Conservation (phyloP, 2,888 invertebrate species). For the Stomorhina lunata region DNA sequence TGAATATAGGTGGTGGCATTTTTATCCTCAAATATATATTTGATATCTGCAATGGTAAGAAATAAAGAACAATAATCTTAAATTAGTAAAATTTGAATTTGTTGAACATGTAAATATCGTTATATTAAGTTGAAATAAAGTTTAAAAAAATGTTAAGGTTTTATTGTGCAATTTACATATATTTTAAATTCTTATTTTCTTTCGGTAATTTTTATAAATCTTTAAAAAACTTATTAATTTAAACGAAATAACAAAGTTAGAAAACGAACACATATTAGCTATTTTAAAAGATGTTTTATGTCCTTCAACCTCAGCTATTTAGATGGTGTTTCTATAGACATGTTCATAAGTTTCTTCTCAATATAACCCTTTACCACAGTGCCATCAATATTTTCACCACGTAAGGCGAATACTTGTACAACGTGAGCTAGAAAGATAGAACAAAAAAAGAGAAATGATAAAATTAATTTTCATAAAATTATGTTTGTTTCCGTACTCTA, state of each 20-base stretch:
- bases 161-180: not conserved
- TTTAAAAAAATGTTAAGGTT: not conserved
- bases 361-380: constrained; percentile 73
- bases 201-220: not conserved
- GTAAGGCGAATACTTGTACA: constrained; percentile 76
- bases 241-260: not conserved
- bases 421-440: constrained; percentile 75
- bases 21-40: constrained; percentile 75
- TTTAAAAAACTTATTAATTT: constrained; percentile 4
- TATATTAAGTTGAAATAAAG: no score
- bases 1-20: constrained; percentile 75
- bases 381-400: constrained; percentile 72
- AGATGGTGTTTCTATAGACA: constrained; percentile 53
- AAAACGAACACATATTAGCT: not conserved
- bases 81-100: not conserved
- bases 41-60: constrained; percentile 71
- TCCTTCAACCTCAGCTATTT: constrained; percentile 48
- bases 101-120: no score
- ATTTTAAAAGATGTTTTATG: constrained; percentile 46
- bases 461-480: no score
- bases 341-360: constrained; percentile 73
- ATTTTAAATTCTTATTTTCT: not conserved
- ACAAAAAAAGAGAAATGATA: not conserved
- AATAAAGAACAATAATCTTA: constrained; percentile 7
- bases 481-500: no score